Conservation (phyloP, 2,888 invertebrate genomes). For the Epicampocera succincta region DNA sequence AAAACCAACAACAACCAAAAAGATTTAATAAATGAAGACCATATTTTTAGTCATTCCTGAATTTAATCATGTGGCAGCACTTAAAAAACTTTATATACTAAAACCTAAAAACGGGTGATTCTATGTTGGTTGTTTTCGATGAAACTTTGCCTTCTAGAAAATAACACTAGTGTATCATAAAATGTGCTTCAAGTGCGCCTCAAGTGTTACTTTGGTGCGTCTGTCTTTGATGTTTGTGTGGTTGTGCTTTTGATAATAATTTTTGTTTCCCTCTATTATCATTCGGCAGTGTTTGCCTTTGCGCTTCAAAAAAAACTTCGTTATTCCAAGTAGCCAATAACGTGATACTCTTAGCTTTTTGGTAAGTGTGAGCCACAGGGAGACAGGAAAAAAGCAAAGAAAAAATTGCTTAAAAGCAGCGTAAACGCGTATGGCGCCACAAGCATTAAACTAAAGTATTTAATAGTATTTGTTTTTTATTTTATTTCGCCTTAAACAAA, state of each 20-base stretch:
- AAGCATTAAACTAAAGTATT: constrained; percentile 57
- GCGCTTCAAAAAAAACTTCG: constrained; percentile 5
- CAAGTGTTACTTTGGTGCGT: constrained; percentile 21
- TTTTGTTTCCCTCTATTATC: constrained; percentile 15
- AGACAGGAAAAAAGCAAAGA: constrained; percentile 10
- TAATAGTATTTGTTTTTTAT: constrained; percentile 28
- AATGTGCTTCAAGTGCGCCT: constrained; percentile 12
- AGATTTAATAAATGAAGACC: no score
- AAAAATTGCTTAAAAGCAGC: constrained; percentile 17
- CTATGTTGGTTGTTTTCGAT: no score
- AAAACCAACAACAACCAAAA: no score
- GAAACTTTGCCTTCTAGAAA: background rate
- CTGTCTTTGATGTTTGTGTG: constrained; percentile 27
- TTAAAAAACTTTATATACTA: no score
- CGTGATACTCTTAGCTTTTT: constrained; percentile 2
- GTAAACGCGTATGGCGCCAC: constrained; percentile 65
- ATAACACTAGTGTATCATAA: constrained; percentile 29
- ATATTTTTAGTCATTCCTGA: no score
- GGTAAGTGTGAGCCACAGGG: background rate
- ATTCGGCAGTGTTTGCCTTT: constrained; percentile 22
- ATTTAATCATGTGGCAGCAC: no score
- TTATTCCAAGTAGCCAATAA: constrained; percentile 52
- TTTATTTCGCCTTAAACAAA: constrained; percentile 18
- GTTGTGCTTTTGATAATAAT: constrained; percentile 36
- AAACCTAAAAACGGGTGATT: no score